Percentiles rank a stretch among this genome's conserved stretches.
phyloP scores from a whole-genome alignment of 2,888 invertebrate genomes.

The Drosophila engyochracea region DNA sequence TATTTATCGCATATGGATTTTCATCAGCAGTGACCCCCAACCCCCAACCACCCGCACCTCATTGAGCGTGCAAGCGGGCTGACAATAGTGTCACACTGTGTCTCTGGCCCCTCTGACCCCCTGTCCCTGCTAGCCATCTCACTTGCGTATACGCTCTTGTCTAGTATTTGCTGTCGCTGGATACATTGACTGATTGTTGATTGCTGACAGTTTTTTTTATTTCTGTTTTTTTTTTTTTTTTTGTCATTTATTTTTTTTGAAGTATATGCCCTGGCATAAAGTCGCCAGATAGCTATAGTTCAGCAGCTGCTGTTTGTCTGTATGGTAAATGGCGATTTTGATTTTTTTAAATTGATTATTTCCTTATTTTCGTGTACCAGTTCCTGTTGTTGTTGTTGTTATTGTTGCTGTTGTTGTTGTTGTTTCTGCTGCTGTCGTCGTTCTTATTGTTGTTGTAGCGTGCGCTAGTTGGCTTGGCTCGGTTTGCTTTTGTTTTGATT shows the following conservation, averaged over 20 bases:
- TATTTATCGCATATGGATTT: slow-evolving; percentile 83
- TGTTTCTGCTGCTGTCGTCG: slow-evolving; percentile 21
- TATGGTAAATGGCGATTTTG: slow-evolving; percentile 83
- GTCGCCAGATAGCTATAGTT: slow-evolving; percentile 37
- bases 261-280: slow-evolving; percentile 27
- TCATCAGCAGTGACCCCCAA: slow-evolving; percentile 50
- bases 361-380: slow-evolving; percentile 83
- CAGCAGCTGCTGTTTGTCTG: slow-evolving; percentile 40
- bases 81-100: slow-evolving; percentile 25
- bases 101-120: background rate
- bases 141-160: slow-evolving; percentile 21
- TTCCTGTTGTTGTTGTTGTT: slow-evolving; percentile 38
- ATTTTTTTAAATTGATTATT: slow-evolving; percentile 86
- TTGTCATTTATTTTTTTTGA: slow-evolving; percentile 11
- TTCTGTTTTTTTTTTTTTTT: background rate
- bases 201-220: slow-evolving; percentile 54
- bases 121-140: slow-evolving; percentile 19
- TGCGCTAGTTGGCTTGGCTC: slow-evolving; percentile 46
- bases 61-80: slow-evolving; percentile 21
- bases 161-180: slow-evolving; percentile 50
- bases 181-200: slow-evolving; percentile 72
- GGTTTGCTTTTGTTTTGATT: slow-evolving; percentile 51
- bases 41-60: slow-evolving; percentile 1
- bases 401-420: slow-evolving; percentile 26
- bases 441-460: slow-evolving; percentile 25